Percentiles rank a stretch among this genome's conserved stretches.
phyloP scores from a whole-genome alignment of 2,888 invertebrate genomes.

The Clunio marinus region DNA sequence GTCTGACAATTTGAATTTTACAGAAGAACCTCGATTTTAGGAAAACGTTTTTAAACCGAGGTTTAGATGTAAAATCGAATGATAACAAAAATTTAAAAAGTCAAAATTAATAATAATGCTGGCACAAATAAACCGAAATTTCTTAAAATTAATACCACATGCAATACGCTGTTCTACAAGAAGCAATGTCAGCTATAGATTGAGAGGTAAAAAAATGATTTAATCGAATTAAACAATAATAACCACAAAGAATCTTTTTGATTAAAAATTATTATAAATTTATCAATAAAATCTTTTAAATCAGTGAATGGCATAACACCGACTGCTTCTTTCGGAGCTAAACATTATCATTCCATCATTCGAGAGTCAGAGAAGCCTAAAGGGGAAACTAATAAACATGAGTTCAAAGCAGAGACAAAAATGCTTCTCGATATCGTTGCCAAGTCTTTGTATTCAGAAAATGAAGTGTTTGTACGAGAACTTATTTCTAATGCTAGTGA shows the following conservation, averaged over 20 bases:
- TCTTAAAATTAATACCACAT: too few species aligned
- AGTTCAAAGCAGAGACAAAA: slow-evolving; percentile 95
- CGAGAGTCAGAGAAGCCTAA: slow-evolving; percentile 44
- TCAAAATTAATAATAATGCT: too few species aligned
- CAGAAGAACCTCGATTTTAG: too few species aligned
- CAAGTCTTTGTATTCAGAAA: slow-evolving; percentile 93
- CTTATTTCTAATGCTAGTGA: slow-evolving; percentile 96
- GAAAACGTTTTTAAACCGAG: too few species aligned
- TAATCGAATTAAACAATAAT: too few species aligned
- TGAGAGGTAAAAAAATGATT: neutral
- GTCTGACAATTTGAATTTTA: neutral
- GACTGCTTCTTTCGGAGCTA: neutral
- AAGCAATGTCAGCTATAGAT: neutral
- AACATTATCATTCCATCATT: slow-evolving; percentile 43
- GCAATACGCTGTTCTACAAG: too few species aligned
- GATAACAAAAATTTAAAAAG: too few species aligned
- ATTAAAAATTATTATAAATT: neutral
- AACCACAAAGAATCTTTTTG: neutral
- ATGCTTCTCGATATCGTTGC: slow-evolving; percentile 97
- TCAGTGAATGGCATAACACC: neutral
- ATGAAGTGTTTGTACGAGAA: slow-evolving; percentile 95
- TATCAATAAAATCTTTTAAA: neutral
- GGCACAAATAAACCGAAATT: too few species aligned
- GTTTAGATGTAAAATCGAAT: too few species aligned
- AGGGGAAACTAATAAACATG: slow-evolving; percentile 61